These are phyloP conservation scores for Stegodyphus mimosarum DNA, from an alignment of 1,140 invertebrate species.

Conservation along the genomic window DNA sequence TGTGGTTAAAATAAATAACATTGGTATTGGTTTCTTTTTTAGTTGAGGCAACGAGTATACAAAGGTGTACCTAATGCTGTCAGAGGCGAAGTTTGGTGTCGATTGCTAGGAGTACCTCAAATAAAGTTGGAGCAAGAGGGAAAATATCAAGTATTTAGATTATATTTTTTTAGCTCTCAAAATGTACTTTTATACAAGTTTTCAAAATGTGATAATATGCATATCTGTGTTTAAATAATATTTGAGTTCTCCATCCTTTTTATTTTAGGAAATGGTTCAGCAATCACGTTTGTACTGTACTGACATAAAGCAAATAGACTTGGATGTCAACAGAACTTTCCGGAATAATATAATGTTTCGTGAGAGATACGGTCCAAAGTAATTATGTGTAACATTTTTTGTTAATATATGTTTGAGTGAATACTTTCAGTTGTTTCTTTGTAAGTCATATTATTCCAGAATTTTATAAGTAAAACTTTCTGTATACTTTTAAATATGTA, in stretches of 20 bases:
- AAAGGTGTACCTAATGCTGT: constrained; percentile 97
- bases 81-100: constrained; percentile 84
- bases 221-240: neutral
- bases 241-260: neutral
- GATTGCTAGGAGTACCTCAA: constrained; percentile 82
- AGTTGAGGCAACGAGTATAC: constrained; percentile 78
- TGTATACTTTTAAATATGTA: too few relatives aligned
- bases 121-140: constrained; percentile 82
- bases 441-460: too few relatives aligned
- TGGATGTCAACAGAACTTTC: constrained; percentile 98
- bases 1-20: too few relatives aligned
- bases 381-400: constrained; percentile 60
- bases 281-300: constrained; percentile 90
- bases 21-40: neutral
- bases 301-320: constrained; percentile 98
- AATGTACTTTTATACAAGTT: neutral
- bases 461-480: too few relatives aligned
- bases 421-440: neutral
- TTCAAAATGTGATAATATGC: neutral
- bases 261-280: constrained; percentile 81
- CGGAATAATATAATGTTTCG: constrained; percentile 95
- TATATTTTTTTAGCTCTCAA: too few relatives aligned
- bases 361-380: constrained; percentile 92
- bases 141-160: constrained; percentile 77
- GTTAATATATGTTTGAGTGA: neutral